Percentiles rank a stretch among this genome's conserved stretches.
phyloP scores from a whole-genome alignment of 2,888 invertebrate species.

The Drepana falcataria region DNA sequence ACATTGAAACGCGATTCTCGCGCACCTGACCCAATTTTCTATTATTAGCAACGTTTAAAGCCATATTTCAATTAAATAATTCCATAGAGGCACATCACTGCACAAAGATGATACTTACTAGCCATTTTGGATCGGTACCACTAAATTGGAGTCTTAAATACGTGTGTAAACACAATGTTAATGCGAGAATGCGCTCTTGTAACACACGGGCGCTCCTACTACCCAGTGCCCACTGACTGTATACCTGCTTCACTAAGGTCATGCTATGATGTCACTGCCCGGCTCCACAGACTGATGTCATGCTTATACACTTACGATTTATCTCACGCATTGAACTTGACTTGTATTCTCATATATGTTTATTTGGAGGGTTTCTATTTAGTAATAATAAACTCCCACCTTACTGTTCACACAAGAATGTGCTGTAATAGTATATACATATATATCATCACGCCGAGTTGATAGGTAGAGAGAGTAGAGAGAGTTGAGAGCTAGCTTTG shows the following conservation, averaged over 20 bases:
- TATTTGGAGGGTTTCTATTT: neutral
- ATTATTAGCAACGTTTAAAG: constrained; percentile 7
- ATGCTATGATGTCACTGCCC: neutral
- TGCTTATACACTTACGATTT: neutral
- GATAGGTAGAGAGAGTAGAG: no score
- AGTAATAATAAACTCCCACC: no score
- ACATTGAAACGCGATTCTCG: constrained; percentile 5
- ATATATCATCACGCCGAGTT: no score
- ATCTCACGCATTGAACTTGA: neutral
- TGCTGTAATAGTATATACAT: no score
- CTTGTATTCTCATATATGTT: neutral
- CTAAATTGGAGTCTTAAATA: neutral
- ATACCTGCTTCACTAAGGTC: neutral
- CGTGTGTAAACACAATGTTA: neutral
- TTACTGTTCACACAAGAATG: no score
- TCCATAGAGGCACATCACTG: constrained; percentile 7
- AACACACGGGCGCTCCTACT: neutral
- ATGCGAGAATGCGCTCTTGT: neutral
- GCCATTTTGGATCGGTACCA: neutral
- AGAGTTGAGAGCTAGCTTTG: no score
- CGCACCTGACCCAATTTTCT: constrained; percentile 10
- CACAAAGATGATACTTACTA: constrained; percentile 16
- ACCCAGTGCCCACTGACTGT: neutral
- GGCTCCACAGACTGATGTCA: constrained; percentile 1
- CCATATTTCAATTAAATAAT: constrained; percentile 3